phyloP scores from a whole-genome alignment of 2,797 vertebrate genomes.

The Paguma larvata region DNA sequence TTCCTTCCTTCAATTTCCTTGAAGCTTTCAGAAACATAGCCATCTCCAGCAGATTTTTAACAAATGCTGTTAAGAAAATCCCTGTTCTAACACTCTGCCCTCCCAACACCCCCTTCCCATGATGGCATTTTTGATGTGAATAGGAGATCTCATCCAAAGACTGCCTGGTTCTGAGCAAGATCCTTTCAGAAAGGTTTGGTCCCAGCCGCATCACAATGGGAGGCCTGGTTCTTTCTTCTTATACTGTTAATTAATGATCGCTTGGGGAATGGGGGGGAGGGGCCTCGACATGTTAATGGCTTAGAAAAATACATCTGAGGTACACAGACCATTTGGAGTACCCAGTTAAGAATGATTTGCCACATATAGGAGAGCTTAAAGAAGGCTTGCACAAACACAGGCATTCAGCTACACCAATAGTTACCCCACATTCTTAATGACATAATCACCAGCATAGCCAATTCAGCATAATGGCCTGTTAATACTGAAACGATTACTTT shows the following conservation, averaged over 20 bases:
- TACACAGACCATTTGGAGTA: conserved; percentile 69
- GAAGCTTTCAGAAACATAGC: conserved; percentile 38
- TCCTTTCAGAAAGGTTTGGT: neutral
- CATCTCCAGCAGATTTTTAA: neutral
- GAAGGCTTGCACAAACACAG: conserved; percentile 39
- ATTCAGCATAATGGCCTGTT: conserved; percentile 81
- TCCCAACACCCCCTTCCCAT: neutral
- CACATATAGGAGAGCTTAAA: conserved; percentile 43
- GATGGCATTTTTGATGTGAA: neutral
- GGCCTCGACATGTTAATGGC: conserved; percentile 66
- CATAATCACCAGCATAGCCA: conserved; percentile 74
- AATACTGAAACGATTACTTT: conserved; percentile 83
- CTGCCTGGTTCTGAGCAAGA: neutral
- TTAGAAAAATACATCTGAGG: conserved; percentile 73
- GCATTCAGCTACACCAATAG: conserved; percentile 59
- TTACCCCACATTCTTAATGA: conserved; percentile 67
- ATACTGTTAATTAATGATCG: conserved; percentile 68
- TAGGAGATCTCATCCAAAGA: neutral
- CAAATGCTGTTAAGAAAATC: neutral
- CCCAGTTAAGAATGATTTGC: conserved; percentile 84
- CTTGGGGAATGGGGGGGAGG: conserved; percentile 51
- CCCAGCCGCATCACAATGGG: neutral
- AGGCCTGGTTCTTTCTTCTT: conserved; percentile 59
- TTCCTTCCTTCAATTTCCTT: neutral
- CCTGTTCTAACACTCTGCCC: neutral